Percentiles rank a stretch among this genome's conserved stretches.
Conservation (phyloP, 2,797 vertebrate genomes). For the Urophycis tenuis region DNA sequence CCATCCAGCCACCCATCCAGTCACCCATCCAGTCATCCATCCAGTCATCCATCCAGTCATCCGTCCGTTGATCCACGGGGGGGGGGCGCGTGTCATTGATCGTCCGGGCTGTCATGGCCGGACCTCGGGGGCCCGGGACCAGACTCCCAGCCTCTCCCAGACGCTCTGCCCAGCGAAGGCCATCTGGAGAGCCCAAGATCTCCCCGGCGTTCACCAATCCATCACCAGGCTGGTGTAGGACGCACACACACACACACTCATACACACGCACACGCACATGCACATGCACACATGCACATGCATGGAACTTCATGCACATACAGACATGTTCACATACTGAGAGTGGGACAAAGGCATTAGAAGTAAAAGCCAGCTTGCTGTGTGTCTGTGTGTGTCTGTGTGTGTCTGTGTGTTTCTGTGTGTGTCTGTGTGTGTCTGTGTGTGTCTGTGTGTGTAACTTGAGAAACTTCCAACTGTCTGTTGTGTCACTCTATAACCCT, state of each 20-base stretch:
- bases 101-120: constrained; percentile 25
- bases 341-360: constrained; percentile 23
- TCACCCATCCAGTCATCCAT: constrained; percentile 12
- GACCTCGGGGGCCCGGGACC: constrained; percentile 43
- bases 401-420: too few species aligned
- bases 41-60: constrained; percentile 8
- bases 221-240: constrained; percentile 51
- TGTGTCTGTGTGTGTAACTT: constrained; percentile 46
- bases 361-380: constrained; percentile 26
- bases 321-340: neutral
- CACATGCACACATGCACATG: constrained; percentile 27
- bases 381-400: constrained; percentile 1
- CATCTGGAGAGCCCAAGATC: constrained; percentile 51
- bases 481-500: constrained; percentile 44
- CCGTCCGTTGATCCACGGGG: neutral
- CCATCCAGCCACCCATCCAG: neutral
- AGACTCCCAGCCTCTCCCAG: constrained; percentile 43
- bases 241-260: constrained; percentile 38
- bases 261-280: constrained; percentile 29
- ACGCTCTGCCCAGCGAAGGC: constrained; percentile 42
- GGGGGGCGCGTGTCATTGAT: constrained; percentile 38
- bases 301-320: neutral
- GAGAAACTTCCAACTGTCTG: constrained; percentile 63
- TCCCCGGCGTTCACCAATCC: constrained; percentile 44
- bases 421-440: neutral